Evolutionary conservation across 2,888 invertebrate species (phyloP).

Genomic region (Carpatolechia fugitivella): DNA sequence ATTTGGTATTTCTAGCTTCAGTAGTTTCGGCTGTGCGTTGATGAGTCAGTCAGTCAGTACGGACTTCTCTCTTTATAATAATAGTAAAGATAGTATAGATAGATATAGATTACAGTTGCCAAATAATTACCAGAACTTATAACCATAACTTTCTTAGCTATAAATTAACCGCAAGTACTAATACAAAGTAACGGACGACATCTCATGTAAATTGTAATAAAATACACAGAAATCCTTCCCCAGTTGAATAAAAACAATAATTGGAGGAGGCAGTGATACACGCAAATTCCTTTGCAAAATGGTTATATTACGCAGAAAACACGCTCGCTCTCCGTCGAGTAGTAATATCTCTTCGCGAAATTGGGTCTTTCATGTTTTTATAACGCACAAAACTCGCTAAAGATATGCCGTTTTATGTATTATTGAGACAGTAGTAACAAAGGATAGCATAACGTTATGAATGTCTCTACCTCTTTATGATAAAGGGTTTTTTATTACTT

Average conservation of each 20-base stretch:
- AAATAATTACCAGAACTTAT: background rate
- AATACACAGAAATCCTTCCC: constrained; percentile 4
- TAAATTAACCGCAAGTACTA: background rate
- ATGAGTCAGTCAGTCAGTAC: no score
- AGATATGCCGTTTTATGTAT: constrained; percentile 31
- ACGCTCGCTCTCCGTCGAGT: constrained; percentile 48
- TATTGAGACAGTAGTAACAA: constrained; percentile 41
- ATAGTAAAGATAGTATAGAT: no score
- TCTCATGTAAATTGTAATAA: constrained; percentile 15
- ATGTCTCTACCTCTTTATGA: constrained; percentile 11
- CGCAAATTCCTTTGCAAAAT: constrained; percentile 45
- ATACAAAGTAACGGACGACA: background rate
- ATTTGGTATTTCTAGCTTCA: no score
- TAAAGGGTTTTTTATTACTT: constrained; percentile 13
- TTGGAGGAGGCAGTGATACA: constrained; percentile 24
- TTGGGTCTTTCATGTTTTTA: constrained; percentile 56
- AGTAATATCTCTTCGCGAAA: constrained; percentile 49
- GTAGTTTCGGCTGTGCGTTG: no score
- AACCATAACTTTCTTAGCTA: background rate
- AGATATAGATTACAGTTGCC: no score
- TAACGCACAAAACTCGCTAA: constrained; percentile 39
- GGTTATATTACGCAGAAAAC: constrained; percentile 63
- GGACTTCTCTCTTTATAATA: no score
- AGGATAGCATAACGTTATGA: constrained; percentile 34
- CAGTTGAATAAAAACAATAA: constrained; percentile 28